These are phyloP conservation scores for Lepidonotus clava DNA, from an alignment of 2,888 invertebrate genomes.

Conservation along the genomic window DNA sequence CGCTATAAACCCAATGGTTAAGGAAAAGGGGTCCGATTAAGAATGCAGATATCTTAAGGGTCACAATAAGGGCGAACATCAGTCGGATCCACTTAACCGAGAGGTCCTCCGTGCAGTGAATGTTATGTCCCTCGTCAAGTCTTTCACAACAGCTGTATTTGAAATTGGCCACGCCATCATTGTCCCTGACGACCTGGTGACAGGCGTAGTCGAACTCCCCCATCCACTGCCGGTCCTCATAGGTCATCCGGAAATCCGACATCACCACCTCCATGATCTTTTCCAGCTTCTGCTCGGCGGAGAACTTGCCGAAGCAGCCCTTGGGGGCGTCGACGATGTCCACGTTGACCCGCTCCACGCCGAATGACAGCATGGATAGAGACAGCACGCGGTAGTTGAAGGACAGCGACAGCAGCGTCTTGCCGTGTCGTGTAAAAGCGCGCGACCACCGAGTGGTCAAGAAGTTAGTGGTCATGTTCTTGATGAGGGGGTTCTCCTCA, in stretches of 20 bases:
- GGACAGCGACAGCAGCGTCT: conserved; percentile 75
- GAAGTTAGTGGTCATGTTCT: conserved; percentile 64
- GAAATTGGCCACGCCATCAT: conserved; percentile 70
- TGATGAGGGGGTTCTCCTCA: conserved; percentile 16
- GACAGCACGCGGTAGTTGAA: conserved; percentile 78
- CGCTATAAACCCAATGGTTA: conserved; percentile 73
- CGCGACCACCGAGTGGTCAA: conserved; percentile 75
- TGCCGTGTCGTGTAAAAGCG: conserved; percentile 75
- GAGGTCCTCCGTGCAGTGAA: conserved; percentile 69
- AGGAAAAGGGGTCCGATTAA: conserved; percentile 75
- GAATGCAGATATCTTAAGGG: conserved; percentile 74
- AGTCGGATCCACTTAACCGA: conserved; percentile 73
- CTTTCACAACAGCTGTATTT: conserved; percentile 72
- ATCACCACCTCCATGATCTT: conserved; percentile 65
- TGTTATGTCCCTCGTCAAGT: conserved; percentile 62
- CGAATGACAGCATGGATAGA: conserved; percentile 74
- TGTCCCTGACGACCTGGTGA: conserved; percentile 68
- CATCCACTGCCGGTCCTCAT: neutral
- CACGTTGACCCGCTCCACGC: conserved; percentile 70
- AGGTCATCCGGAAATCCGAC: conserved; percentile 64
- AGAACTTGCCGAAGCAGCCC: conserved; percentile 57
- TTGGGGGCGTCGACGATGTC: conserved; percentile 58
- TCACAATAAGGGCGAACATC: conserved; percentile 71
- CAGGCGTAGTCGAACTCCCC: conserved; percentile 66
- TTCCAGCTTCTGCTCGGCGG: conserved; percentile 52